Evolutionary conservation across 2,888 invertebrate species (phyloP), one percentile per base, ranked within the genome.

Genomic region (Dioctria rufipes): DNA sequence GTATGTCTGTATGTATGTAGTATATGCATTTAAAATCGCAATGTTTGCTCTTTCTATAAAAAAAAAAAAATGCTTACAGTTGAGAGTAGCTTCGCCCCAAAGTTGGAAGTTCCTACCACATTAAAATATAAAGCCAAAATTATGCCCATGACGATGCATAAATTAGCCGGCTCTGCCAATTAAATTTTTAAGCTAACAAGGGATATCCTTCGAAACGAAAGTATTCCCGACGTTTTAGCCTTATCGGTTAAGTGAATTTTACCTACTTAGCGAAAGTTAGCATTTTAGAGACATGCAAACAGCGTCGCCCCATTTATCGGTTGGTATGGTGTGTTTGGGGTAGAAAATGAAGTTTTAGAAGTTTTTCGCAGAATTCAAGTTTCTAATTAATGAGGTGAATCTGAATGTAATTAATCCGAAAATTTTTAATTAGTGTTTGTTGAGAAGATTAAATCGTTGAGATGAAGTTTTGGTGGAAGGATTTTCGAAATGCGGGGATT

Each of bases 141-240:
- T 69, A 69, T 43, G 49, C 39, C 51, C 69, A 49, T 69, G 69
- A 51, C 69, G 69, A 25, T 69, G 69, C 69, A 69, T 69, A 69
- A 69, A 69, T 69, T 69, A 69, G 49, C 39, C 49, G 37, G 69
- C 39, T 69, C 69, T 51, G 51, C 69, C 49, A 69, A 69, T 69
- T 69, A 69, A 69, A 51, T 46, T 46, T 69, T 49, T 37, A 69
- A 69, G 51, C 69, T 11, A 54, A 54, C 54, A 54, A 54, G 11
- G 11, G 54, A 54, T 8, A 4, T 46, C 3, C 11, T 11, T 54
- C 54, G 5, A 5, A 54, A 4, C 5, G 54, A 11, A 54, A 8
- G 11, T 54, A 54, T 54, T 11, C 54, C 5, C 11, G 9, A 5
- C 3, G 11, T 11, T 54, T 11, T 54, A 11, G 11, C n/a, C 11